These are phyloP conservation scores for Pseudorasbora parva DNA, from an alignment of 2,113 vertebrate genomes.

Conservation along the genomic window DNA sequence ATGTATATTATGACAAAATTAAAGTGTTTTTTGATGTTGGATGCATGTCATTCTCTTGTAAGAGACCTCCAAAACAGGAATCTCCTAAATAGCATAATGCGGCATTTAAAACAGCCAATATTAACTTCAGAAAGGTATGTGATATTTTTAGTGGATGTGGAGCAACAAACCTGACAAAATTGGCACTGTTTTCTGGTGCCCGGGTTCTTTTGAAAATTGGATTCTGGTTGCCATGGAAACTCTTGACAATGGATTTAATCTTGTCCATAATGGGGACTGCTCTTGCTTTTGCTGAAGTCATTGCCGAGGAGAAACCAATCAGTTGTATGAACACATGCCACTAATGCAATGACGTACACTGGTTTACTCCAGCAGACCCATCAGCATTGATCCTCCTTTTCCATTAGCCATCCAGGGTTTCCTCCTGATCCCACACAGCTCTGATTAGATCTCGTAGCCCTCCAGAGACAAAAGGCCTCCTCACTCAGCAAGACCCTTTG, in stretches of 20 bases:
- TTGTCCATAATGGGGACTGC: background rate
- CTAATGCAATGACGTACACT: background rate
- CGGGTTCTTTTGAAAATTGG: conserved; percentile 3
- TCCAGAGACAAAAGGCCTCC: conserved; percentile 9
- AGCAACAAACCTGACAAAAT: background rate
- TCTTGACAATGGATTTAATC: background rate
- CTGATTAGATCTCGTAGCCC: conserved; percentile 12
- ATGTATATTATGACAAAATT: too few species aligned
- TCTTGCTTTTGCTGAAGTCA: background rate
- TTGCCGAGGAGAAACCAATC: background rate
- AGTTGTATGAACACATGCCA: background rate
- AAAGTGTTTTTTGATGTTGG: too few species aligned
- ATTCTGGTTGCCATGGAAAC: conserved; percentile 31
- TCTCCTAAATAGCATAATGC: too few species aligned
- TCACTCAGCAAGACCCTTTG: background rate
- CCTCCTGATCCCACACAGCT: conserved; percentile 1
- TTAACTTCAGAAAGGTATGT: too few species aligned
- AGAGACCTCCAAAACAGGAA: too few species aligned
- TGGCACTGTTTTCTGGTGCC: background rate
- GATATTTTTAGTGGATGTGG: background rate
- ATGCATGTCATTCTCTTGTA: too few species aligned
- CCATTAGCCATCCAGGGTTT: conserved; percentile 24
- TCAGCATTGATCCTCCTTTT: background rate
- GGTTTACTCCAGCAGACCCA: background rate
- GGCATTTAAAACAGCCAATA: too few species aligned